Base-by-base conservation (phyloP, 2,888 invertebrate genomes). In the Drepana falcataria region DNA sequence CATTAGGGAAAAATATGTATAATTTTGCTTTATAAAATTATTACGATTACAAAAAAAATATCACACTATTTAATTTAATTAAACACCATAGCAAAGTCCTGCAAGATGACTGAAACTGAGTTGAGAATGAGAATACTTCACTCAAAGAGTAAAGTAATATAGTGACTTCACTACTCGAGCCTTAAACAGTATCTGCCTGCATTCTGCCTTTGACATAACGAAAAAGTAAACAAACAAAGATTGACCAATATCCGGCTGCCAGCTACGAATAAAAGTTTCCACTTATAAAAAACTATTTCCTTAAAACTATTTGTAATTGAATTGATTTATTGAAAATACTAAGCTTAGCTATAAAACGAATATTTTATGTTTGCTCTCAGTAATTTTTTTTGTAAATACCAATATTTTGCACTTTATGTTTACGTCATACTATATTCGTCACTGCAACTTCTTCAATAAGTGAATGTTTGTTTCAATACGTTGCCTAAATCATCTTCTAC, bases 401-500 rank as follows among this genome's bases (percentile, higher is more conserved):
- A 48, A 54, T 61, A 55, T 72, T 62, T 65, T 70, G 68, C 75
- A 75, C 73, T 70, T 83, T 85, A 85, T 85, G 87, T 86, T 92
- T 79, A 85, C 81, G 62, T 77, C 81, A 21, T 63, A 75, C 76
- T 59, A 66, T 68, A 55, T 68, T 64, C 60, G 51, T 58, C 56
- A 53, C 54, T 57, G 3, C 9, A 9, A 44, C 9, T 35, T 53
- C 53, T 65, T 77, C 77, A 91, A 76, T 92, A 91, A 4, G 93
- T 91, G 81, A 93, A 91, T 65, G 92, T 91, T 75, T 93, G 92
- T 81, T 94, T 95, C 58, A 95, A 83, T 62, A 95, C 92, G 75
- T 94, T 94, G 65, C 95, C 95, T 62, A 92, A 79, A 61, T 94
- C 93, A 69, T 95, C 95, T 81, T 94, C 94, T 48, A 94, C 94